Conservation (phyloP, 2,797 vertebrate species). For the Coracias cyanogaster region DNA sequence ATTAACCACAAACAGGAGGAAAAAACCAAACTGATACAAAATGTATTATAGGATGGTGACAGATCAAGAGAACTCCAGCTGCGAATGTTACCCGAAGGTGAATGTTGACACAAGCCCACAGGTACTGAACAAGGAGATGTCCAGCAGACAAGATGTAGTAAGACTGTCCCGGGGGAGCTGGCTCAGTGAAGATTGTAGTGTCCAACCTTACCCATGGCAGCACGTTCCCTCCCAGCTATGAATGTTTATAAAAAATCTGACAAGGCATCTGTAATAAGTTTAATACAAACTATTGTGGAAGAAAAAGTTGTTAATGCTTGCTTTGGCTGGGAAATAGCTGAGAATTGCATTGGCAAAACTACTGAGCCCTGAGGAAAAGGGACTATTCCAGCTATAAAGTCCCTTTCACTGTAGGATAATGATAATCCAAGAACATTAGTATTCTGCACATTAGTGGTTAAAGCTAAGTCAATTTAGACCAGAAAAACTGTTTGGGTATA, state of each 20-base stretch:
- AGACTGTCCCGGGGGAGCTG: neutral
- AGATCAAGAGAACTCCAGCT: neutral
- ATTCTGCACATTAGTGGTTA: constrained; percentile 27
- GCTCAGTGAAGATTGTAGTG: neutral
- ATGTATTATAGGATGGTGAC: neutral
- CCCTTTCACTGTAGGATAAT: constrained; percentile 23
- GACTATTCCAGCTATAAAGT: neutral
- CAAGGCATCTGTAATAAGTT: neutral
- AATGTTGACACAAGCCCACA: neutral
- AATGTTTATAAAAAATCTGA: neutral
- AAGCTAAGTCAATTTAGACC: constrained; percentile 19
- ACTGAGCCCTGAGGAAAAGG: neutral
- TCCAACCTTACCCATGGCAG: neutral
- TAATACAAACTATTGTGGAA: neutral
- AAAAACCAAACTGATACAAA: neutral
- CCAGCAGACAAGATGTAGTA: neutral
- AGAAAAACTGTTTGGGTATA: constrained; percentile 12
- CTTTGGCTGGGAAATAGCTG: neutral
- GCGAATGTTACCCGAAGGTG: neutral
- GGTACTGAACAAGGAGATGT: neutral
- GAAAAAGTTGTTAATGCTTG: neutral
- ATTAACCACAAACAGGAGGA: neutral
- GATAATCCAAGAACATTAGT: constrained; percentile 42
- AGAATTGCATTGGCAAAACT: neutral
- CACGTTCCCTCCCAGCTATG: neutral